Percentiles rank a stretch among this genome's conserved stretches.
Conservation (phyloP, 2,113 vertebrate species). For the Platycercus adscitus region DNA sequence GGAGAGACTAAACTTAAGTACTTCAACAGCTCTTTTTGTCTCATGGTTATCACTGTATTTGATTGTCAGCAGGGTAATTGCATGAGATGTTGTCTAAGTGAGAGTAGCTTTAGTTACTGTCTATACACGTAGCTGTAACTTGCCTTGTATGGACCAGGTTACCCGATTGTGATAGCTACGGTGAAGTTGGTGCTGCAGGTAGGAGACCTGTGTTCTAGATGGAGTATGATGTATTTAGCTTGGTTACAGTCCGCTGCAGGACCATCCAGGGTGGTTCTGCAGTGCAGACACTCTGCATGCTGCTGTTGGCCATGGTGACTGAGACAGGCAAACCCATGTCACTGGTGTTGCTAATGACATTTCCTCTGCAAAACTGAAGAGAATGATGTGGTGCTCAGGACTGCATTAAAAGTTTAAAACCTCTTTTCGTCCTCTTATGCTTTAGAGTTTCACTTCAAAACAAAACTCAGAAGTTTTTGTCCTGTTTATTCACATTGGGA, state of each 20-base stretch:
- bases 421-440: background rate
- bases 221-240: background rate
- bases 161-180: background rate
- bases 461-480: background rate
- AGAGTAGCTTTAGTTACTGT: conserved; percentile 11
- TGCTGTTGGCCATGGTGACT: background rate
- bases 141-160: background rate
- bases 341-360: background rate
- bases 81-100: conserved; percentile 23
- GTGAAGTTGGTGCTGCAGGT: conserved; percentile 4
- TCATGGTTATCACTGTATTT: conserved; percentile 1
- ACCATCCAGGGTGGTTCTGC: background rate
- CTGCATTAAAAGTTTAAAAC: conserved; percentile 24
- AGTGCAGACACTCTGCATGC: background rate
- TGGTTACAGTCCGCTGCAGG: background rate
- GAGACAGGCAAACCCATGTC: background rate
- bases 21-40: conserved; percentile 1
- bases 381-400: conserved; percentile 19
- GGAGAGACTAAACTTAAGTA: background rate
- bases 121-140: background rate
- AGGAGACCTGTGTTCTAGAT: conserved; percentile 1
- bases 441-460: conserved; percentile 34
- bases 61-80: conserved; percentile 41
- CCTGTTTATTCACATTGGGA: conserved; percentile 33
- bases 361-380: background rate